Evolutionary conservation across 2,888 invertebrate species (phyloP).

Genomic region (Lamellibrachia satsuma): DNA sequence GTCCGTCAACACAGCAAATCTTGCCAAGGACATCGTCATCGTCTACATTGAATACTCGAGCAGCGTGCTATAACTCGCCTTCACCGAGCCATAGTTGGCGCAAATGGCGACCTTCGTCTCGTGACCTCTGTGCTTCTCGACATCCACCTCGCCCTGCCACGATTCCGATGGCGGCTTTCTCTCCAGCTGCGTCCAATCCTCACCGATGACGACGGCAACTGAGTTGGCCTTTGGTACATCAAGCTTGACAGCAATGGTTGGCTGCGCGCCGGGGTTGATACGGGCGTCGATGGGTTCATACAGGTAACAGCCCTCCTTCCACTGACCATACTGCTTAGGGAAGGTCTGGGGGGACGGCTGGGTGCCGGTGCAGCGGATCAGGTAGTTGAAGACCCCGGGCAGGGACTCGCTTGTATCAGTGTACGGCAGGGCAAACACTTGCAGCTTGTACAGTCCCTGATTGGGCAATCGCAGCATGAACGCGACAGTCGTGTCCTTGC

Average conservation of each 20-base stretch:
- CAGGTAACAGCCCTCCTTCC: conserved; percentile 66
- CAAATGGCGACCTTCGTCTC: conserved; percentile 60
- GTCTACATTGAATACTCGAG: conserved; percentile 57
- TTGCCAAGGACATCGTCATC: neutral
- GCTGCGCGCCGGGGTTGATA: conserved; percentile 38
- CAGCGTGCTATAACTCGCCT: conserved; percentile 63
- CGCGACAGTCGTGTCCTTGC: conserved; percentile 49
- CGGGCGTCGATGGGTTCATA: conserved; percentile 52
- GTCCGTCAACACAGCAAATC: neutral
- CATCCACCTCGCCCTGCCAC: conserved; percentile 59
- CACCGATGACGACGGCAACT: conserved; percentile 63
- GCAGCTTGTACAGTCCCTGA: conserved; percentile 64
- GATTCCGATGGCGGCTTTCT: conserved; percentile 44
- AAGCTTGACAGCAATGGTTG: conserved; percentile 50
- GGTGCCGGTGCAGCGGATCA: conserved; percentile 59
- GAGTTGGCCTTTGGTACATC: conserved; percentile 60
- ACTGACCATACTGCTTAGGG: conserved; percentile 66
- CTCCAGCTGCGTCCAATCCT: conserved; percentile 63
- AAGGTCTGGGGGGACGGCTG: conserved; percentile 50
- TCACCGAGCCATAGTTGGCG: conserved; percentile 63
- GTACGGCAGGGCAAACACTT: conserved; percentile 62
- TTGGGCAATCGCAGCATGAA: conserved; percentile 54
- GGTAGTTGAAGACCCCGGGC: conserved; percentile 66
- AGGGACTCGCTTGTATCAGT: conserved; percentile 60
- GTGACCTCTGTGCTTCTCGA: conserved; percentile 52